Conservation (phyloP, 1,140 invertebrate species). For the Cepaea nemoralis region DNA sequence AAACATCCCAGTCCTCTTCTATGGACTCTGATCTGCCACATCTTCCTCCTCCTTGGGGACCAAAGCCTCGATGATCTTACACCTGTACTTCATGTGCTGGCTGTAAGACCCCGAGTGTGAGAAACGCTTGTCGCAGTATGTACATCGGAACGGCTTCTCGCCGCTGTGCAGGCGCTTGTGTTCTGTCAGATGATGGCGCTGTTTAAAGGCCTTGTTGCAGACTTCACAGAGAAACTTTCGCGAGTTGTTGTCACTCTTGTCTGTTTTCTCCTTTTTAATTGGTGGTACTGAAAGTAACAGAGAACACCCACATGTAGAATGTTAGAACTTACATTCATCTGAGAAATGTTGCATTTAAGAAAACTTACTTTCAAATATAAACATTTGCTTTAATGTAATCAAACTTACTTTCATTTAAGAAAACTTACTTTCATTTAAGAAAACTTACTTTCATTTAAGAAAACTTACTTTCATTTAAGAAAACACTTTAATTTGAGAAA, state of each 20-base stretch:
- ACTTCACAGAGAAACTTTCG: constrained; percentile 80
- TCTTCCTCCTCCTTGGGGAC: constrained; percentile 36
- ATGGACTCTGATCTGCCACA: not conserved
- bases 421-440: no score
- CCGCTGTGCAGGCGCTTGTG: constrained; percentile 97
- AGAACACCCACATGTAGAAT: no score
- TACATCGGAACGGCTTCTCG: constrained; percentile 98
- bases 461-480: no score
- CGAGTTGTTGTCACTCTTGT: constrained; percentile 73
- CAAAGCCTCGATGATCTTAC: constrained; percentile 59
- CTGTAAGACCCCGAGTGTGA: constrained; percentile 98
- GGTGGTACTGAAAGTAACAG: constrained; percentile 1
- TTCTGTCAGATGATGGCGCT: constrained; percentile 99
- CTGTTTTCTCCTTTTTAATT: constrained; percentile 14
- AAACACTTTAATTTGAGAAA: no score
- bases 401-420: no score
- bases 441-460: no score
- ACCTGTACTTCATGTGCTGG: constrained; percentile 99
- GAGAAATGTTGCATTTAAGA: no score
- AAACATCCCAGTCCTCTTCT: not conserved
- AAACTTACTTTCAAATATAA: no score
- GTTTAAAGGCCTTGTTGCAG: constrained; percentile 98
- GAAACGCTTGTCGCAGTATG: constrained; percentile 98
- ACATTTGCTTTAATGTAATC: no score
- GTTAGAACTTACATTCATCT: no score